These are phyloP conservation scores for Gastrophryne carolinensis DNA, from an alignment of 2,797 vertebrate species.

Conservation along the genomic window DNA sequence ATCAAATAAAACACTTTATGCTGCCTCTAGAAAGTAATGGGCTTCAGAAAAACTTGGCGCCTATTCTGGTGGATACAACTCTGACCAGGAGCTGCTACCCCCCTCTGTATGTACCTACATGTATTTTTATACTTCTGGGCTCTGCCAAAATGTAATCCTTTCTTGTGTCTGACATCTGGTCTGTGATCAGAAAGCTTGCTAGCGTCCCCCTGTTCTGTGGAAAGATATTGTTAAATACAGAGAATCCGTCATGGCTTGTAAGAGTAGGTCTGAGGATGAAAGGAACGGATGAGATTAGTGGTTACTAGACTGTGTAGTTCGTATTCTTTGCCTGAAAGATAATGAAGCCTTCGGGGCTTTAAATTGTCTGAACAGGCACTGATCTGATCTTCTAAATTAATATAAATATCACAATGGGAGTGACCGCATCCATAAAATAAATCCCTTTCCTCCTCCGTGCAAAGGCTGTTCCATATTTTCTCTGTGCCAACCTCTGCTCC, in stretches of 20 bases:
- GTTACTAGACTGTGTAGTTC: slow-evolving; percentile 35
- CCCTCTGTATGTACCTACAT: background rate
- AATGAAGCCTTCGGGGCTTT: slow-evolving; percentile 53
- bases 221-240: slow-evolving; percentile 31
- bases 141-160: background rate
- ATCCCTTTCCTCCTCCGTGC: slow-evolving; percentile 8
- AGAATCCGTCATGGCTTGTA: slow-evolving; percentile 33
- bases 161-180: background rate
- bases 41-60: too few relatives aligned
- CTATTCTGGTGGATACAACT: background rate
- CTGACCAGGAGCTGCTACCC: background rate
- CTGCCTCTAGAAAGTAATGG: too few relatives aligned
- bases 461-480: slow-evolving; percentile 1
- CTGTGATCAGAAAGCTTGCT: background rate
- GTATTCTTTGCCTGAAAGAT: slow-evolving; percentile 45
- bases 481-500: slow-evolving; percentile 5
- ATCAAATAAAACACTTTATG: too few relatives aligned
- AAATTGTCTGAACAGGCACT: slow-evolving; percentile 49
- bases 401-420: slow-evolving; percentile 50
- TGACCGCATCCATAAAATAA: slow-evolving; percentile 42
- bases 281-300: slow-evolving; percentile 44
- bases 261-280: slow-evolving; percentile 38
- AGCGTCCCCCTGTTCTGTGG: slow-evolving; percentile 10
- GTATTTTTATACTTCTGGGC: background rate
- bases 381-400: slow-evolving; percentile 51